Evolutionary conservation across 2,113 vertebrate species (phyloP), one percentile per base, ranked within the genome.

Genomic region (Zosterops lateralis): DNA sequence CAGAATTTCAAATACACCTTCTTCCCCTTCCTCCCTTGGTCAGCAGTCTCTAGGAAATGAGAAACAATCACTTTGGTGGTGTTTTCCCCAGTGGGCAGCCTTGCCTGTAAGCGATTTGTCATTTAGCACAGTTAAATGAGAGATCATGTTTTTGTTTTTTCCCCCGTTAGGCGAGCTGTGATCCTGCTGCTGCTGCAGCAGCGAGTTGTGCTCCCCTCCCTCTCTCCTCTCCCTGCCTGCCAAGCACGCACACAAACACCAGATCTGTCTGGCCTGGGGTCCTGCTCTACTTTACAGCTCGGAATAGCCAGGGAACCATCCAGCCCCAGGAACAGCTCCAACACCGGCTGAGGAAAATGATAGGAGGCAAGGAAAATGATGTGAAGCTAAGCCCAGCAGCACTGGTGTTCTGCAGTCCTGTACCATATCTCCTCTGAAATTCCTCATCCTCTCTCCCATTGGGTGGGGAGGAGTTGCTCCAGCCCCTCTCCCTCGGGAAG

Each of bases 41-140:
- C 91, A 87, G 95, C 84, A 74, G 72, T 74, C 83, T 94, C 84
- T 84, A 80, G 85, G 57, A 95, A 95, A 94, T 95, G 82, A 95
- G 94, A 95, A 92, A 91, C 90, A 92, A 87, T 90, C 72, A 47
- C 76, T 93, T 94, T 91, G 34, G 8, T 88, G 83, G 68, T 92
- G 85, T 71, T 94, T 83, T 94, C 94, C 93, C 95, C 67, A 75
- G 88, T 70, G 93, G 90, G 90, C 90, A 75, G 83, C 85, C 83
- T 72, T 93, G 85, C 87, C 96, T 93, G 94, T 86, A 82, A 96
- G 80, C 64, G 47, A 86, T 96, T 95, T 97, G 92, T 96, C 93
- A 93, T 94, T 96, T 93, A 95, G 80, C 85, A 25, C 48, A 14
- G 66, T 71, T 96, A 96, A 96, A 95, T 92, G 92, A 96, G 89